These are phyloP conservation scores for Neostethus bicornis DNA, from an alignment of 2,797 vertebrate genomes.

Conservation along the genomic window DNA sequence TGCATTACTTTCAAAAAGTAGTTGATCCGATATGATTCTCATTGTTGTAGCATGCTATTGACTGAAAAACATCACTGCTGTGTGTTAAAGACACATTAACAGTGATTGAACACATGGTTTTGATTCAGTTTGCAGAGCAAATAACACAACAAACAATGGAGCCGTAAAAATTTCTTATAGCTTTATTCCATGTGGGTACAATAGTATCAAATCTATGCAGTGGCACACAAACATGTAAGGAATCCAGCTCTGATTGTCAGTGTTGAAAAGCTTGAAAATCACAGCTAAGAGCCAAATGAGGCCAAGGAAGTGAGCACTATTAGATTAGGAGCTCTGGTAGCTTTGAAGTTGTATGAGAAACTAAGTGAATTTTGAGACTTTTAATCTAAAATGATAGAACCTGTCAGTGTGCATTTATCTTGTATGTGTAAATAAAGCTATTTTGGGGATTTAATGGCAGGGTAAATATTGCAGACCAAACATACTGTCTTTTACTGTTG, in stretches of 20 bases:
- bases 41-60: no score
- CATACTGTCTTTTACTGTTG: background rate
- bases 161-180: conserved; percentile 44
- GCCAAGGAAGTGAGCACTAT: conserved; percentile 29
- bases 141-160: conserved; percentile 63
- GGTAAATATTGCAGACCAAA: conserved; percentile 4
- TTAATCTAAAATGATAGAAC: conserved; percentile 14
- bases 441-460: conserved; percentile 23
- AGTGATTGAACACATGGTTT: conserved; percentile 53
- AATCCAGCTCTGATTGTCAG: conserved; percentile 36
- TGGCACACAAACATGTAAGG: conserved; percentile 39
- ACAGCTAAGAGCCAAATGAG: conserved; percentile 28
- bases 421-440: conserved; percentile 33
- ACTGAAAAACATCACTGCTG: conserved; percentile 15
- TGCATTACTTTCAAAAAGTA: no score
- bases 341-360: conserved; percentile 22
- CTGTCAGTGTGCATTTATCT: conserved; percentile 40
- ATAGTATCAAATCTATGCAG: conserved; percentile 46
- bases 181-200: conserved; percentile 47
- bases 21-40: conserved; percentile 21
- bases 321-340: conserved; percentile 35
- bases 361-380: conserved; percentile 18
- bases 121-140: conserved; percentile 58
- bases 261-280: conserved; percentile 49
- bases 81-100: conserved; percentile 52